Percentiles rank a stretch among this genome's conserved stretches.
Evolutionary conservation across 2,888 invertebrate species (phyloP).

Genomic region (Dorcus hopei): DNA sequence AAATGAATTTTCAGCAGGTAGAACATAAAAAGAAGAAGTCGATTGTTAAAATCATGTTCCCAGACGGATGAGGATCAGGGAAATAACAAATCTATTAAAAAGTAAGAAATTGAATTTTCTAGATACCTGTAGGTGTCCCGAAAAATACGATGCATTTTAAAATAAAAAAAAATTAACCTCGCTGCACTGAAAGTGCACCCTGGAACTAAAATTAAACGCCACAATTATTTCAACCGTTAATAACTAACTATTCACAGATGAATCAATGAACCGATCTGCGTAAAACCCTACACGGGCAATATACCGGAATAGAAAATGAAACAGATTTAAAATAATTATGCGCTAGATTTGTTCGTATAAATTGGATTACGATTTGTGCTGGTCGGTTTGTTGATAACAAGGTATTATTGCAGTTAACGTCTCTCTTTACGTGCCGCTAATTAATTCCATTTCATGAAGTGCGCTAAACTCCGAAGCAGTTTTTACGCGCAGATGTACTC

Average conservation of each 20-base stretch:
- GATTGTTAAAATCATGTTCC: too few species aligned
- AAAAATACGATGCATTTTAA: too few species aligned
- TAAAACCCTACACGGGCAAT: conserved; percentile 4
- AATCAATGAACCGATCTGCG: conserved; percentile 9
- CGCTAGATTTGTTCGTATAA: conserved; percentile 21
- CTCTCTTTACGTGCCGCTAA: conserved; percentile 21
- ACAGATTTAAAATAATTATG: conserved; percentile 24
- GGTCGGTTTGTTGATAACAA: conserved; percentile 16
- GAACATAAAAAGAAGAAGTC: too few species aligned
- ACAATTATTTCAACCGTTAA: conserved; percentile 5
- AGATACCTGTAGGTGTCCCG: too few species aligned
- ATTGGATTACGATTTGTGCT: conserved; percentile 20
- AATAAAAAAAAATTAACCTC: too few species aligned
- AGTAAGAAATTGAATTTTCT: too few species aligned
- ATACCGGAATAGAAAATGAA: conserved; percentile 21
- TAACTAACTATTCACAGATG: neutral
- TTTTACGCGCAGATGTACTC: too few species aligned
- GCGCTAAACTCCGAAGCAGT: too few species aligned
- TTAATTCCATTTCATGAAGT: conserved; percentile 3
- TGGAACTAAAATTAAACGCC: neutral
- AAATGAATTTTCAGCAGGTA: too few species aligned
- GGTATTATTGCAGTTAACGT: conserved; percentile 22
- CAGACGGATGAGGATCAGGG: too few species aligned
- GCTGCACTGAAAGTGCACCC: too few species aligned
- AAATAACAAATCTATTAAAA: too few species aligned